A percentile compares a stretch with the other conserved stretches of the same genome.
Evolutionary conservation across 2,797 vertebrate species (phyloP).

Genomic region (Halcyon badia): DNA sequence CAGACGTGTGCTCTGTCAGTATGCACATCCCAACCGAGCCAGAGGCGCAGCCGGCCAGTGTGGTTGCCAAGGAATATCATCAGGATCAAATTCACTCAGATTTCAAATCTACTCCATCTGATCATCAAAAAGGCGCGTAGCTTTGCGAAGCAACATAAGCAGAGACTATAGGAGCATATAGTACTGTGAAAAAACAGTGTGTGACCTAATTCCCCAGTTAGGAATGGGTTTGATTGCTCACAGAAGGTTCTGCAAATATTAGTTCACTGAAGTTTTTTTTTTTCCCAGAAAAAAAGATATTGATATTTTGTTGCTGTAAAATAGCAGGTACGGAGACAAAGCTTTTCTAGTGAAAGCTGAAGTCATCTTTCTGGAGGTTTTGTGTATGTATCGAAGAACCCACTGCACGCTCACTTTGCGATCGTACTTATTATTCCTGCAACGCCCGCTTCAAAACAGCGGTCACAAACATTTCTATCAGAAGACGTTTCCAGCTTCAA

Average conservation of each 20-base stretch:
- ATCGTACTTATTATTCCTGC: not conserved
- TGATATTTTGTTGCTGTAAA: not conserved
- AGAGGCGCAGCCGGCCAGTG: not conserved
- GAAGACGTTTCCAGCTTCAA: not conserved
- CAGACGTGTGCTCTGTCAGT: not conserved
- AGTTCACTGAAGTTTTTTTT: not conserved
- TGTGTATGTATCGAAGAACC: not conserved
- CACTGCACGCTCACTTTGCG: not conserved
- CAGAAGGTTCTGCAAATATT: not conserved
- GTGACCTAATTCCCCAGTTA: not conserved
- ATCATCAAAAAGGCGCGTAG: not conserved
- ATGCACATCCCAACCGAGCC: rapidly evolving
- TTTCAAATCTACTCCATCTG: not conserved
- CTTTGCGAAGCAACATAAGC: not conserved
- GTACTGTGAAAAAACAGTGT: not conserved
- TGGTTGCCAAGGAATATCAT: not conserved
- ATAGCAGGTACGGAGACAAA: not conserved
- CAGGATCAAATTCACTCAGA: not conserved
- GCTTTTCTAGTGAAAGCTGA: not conserved
- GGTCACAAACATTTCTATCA: rapidly evolving
- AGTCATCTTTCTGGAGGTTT: not conserved
- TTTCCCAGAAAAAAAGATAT: not conserved
- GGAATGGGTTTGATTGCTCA: not conserved
- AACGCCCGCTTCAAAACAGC: not conserved
- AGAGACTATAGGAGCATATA: not conserved